Evolutionary conservation across 2,113 vertebrate species (phyloP), one percentile per base, ranked within the genome.

Genomic region (Fregetta grallaria): DNA sequence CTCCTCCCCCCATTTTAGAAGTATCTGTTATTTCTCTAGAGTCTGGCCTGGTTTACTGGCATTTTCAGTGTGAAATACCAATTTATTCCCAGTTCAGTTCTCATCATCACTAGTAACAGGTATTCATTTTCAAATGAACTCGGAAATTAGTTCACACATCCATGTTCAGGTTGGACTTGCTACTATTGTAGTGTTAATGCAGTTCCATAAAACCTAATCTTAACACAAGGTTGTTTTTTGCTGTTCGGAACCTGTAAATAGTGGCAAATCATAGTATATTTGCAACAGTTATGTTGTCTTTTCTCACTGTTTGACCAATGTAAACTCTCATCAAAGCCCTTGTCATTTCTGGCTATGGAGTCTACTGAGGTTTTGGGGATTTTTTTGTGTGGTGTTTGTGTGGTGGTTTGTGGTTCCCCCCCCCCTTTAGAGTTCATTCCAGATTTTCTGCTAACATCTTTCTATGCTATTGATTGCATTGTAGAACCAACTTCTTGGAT

Each of bases 321-420:
- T 52, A 18, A 62, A 26, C 14, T 50, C 22, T 74, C 18, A 38
- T 85, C 29, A 44, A 61, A 91, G 9, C 30, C 22, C 29, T 80
- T 79, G 32, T 4, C 8, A 7, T 72, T 95, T 68, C 29, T 47
- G 23, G 19, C 14, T 74, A 1, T 53, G 27, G 23, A 70, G 26
- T 67, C 32, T 58, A 2, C 27, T 72, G 40, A 32, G n/a, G n/a
- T n/a, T n/a, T n/a, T n/a, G n/a, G n/a, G n/a, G n/a, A 1, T 0
- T 7, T 30, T 26, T 25, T 45, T 10, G n/a, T n/a, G n/a, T n/a
- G n/a, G n/a, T n/a, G n/a, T n/a, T n/a, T n/a, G n/a, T n/a, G n/a
- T n/a, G n/a, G n/a, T n/a, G n/a, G n/a, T n/a, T n/a, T n/a, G n/a
- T n/a, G n/a, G n/a, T n/a, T n/a, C n/a, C n/a, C n/a, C n/a, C n/a